Conservation (phyloP, 1,140 invertebrate genomes). For the Papilio glaucus region DNA sequence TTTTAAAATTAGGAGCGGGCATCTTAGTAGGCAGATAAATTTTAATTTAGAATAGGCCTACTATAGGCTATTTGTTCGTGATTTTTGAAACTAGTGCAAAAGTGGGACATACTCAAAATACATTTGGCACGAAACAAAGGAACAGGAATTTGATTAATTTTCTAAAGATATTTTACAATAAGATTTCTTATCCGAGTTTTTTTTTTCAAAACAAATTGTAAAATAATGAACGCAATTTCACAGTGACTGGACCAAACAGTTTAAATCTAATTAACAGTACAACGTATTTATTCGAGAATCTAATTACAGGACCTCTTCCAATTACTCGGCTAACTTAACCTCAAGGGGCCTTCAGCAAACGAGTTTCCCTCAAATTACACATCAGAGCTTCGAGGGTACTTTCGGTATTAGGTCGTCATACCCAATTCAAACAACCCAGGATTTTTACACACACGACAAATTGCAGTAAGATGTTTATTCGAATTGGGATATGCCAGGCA, state of each 20-base stretch:
- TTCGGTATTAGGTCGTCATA: neutral
- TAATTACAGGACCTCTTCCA: slow-evolving; percentile 14
- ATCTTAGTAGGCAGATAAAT: too few relatives aligned
- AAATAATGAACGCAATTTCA: neutral
- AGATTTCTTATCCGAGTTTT: too few relatives aligned
- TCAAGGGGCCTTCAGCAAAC: slow-evolving; percentile 20
- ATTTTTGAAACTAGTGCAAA: too few relatives aligned
- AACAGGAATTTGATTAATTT: too few relatives aligned
- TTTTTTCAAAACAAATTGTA: neutral
- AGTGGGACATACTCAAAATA: too few relatives aligned
- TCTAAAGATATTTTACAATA: too few relatives aligned
- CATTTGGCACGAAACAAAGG: too few relatives aligned
- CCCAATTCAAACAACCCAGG: neutral
- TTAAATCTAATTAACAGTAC: slow-evolving; percentile 13
- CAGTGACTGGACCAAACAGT: neutral
- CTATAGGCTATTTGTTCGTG: too few relatives aligned
- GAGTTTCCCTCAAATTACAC: slow-evolving; percentile 20
- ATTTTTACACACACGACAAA: neutral
- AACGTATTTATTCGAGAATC: neutral
- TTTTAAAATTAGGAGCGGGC: too few relatives aligned
- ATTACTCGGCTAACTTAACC: slow-evolving; percentile 16
- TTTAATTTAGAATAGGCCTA: too few relatives aligned
- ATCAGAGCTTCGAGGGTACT: slow-evolving; percentile 3
- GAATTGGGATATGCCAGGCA: too few relatives aligned
- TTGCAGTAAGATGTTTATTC: neutral